Base-by-base conservation (phyloP, 1,140 invertebrate genomes). In the Nephotettix cincticeps region DNA sequence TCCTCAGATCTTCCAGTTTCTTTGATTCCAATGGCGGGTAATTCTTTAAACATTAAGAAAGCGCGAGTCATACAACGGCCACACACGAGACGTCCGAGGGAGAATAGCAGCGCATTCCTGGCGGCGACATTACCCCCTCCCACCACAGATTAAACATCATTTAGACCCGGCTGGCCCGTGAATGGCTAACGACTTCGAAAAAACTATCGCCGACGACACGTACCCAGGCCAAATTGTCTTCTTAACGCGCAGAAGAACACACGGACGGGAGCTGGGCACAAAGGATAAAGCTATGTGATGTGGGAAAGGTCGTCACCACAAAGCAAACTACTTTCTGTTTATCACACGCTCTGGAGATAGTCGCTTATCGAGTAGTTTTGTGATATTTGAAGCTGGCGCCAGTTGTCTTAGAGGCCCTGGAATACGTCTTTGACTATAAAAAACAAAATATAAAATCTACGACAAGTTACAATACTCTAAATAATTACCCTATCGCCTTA, bases 21-120 rank as follows among this genome's bases (percentile, higher is more conserved):
- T 61, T 61, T 61, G 56, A 28, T 61, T 61, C 56, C 64, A 67
- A 67, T 67, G 32, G 64, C 2, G 36, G 36, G 64, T 67, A 67
- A 67, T 67, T 28, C 40, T 67, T 67, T 67, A 27, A 67, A 40
- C 64, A 67, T 67, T 67, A 67, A 43, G 32, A 67, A 67, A 67
- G 32, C 23, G 64, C 64, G 64, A 67, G 64, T 67, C 64, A 67
- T 67, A 67, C 64, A 40, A 43, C n/a, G 64, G 32, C 64, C 64
- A 67, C 64, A 67, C 64, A 67, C 32, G 64, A 43, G 32, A 43
- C 6, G 28, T 13, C n/a, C 1, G 63, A 11, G 28, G 27, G 17
- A 29, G 28, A 32, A 14, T 65, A 43, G 14, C 27, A 19, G 36
- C 36, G n/a, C 63, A 65, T 65, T 65, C 36, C 29, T 2, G 27